Conservation (phyloP, 2,797 vertebrate genomes). For the Sciurus vulgaris region DNA sequence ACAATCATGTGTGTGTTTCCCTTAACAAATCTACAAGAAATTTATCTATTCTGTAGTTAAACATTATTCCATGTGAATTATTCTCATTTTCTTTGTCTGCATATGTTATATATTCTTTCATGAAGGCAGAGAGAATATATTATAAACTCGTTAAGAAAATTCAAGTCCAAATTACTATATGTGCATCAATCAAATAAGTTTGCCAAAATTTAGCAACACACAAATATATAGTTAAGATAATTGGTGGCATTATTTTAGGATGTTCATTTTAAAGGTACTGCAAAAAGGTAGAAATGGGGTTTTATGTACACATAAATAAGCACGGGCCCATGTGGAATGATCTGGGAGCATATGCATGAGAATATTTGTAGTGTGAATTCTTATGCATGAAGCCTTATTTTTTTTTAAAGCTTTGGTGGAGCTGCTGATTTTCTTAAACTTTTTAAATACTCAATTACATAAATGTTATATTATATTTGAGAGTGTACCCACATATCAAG, state of each 20-base stretch:
- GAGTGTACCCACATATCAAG: background rate
- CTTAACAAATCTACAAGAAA: slow-evolving; percentile 27
- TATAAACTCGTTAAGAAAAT: slow-evolving; percentile 36
- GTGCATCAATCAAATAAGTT: slow-evolving; percentile 6
- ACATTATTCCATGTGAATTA: slow-evolving; percentile 34
- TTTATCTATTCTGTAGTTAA: slow-evolving; percentile 65
- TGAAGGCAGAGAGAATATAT: background rate
- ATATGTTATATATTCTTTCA: background rate
- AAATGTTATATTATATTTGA: background rate
- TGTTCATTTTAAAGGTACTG: background rate
- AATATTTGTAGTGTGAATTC: background rate
- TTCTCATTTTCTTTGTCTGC: slow-evolving; percentile 4
- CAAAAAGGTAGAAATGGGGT: background rate
- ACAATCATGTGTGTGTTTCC: background rate
- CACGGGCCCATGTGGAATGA: rapidly evolving
- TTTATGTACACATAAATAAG: background rate
- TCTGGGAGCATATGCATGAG: background rate
- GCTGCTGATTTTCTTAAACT: background rate
- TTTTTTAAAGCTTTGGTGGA: background rate
- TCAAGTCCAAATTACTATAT: background rate
- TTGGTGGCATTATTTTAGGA: background rate
- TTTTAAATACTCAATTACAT: background rate
- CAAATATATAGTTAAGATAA: background rate
- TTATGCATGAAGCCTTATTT: background rate
- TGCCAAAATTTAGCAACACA: background rate